A percentile compares a stretch with the other conserved stretches of the same genome.
These are phyloP conservation scores for Pseudomyrmex flavicornis DNA, from an alignment of 1,140 invertebrate genomes.

Conservation along the genomic window DNA sequence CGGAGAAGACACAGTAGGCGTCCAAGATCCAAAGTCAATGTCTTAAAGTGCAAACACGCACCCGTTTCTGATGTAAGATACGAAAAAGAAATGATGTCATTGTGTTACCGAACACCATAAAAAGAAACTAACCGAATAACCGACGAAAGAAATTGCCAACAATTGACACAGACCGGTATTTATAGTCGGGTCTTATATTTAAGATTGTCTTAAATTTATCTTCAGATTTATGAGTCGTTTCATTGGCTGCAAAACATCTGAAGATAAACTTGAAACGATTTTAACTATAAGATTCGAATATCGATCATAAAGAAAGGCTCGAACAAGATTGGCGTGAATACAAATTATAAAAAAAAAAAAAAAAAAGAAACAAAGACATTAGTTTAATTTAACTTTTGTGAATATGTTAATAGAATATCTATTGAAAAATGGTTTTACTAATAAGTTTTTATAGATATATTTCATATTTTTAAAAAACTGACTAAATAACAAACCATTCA, in stretches of 20 bases:
- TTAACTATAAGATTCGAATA: no score
- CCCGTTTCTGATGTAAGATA: neutral
- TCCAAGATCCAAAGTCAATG: no score
- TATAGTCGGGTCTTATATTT: no score
- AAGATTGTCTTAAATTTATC: no score
- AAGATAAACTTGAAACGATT: no score
- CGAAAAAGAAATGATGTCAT: conserved; percentile 36
- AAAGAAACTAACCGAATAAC: conserved; percentile 48
- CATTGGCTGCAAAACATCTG: no score
- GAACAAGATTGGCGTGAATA: conserved; percentile 16
- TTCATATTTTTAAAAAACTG: neutral
- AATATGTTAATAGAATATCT: neutral
- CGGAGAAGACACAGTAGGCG: no score
- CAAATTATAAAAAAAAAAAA: neutral
- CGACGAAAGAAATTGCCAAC: conserved; percentile 56
- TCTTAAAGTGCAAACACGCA: no score
- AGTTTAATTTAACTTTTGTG: neutral
- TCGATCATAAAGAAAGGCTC: neutral
- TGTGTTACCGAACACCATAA: conserved; percentile 59
- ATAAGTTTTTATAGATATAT: conserved; percentile 14
- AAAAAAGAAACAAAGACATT: neutral
- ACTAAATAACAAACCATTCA: neutral
- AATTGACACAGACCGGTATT: conserved; percentile 28
- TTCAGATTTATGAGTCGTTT: no score
- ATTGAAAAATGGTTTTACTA: neutral